These are phyloP conservation scores for Amphipoea lucens DNA, from an alignment of 2,888 invertebrate species.

Conservation along the genomic window DNA sequence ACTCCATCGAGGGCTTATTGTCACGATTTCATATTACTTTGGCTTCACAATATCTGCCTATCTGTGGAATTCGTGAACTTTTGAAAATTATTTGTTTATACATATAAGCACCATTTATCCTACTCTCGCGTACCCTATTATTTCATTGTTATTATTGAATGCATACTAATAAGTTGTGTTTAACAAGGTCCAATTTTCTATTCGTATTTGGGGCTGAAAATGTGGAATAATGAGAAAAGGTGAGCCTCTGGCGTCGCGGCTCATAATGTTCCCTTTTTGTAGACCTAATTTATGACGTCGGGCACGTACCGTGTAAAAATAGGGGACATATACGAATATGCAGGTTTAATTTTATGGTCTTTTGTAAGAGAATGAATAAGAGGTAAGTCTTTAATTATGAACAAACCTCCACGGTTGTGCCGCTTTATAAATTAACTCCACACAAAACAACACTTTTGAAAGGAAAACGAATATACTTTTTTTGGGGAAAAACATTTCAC, in stretches of 20 bases:
- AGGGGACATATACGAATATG: slow-evolving; percentile 83
- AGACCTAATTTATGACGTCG: slow-evolving; percentile 85
- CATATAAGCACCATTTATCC: slow-evolving; percentile 23
- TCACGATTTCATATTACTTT: slow-evolving; percentile 24
- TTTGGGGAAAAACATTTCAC: slow-evolving; percentile 65
- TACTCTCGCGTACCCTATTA: slow-evolving; percentile 22
- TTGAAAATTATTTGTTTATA: slow-evolving; percentile 4
- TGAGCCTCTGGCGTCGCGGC: slow-evolving; percentile 78
- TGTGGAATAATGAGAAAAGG: slow-evolving; percentile 81
- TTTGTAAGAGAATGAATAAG: slow-evolving; percentile 84
- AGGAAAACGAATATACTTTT: slow-evolving; percentile 67
- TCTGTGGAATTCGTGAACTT: slow-evolving; percentile 11
- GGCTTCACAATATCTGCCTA: slow-evolving; percentile 24
- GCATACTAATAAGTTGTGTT: slow-evolving; percentile 66
- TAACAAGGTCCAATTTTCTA: slow-evolving; percentile 73
- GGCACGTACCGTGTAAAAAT: slow-evolving; percentile 83
- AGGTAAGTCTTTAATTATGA: slow-evolving; percentile 85
- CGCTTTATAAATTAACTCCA: slow-evolving; percentile 77
- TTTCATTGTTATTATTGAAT: slow-evolving; percentile 64
- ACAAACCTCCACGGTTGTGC: slow-evolving; percentile 74
- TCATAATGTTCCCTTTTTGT: slow-evolving; percentile 84
- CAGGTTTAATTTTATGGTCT: slow-evolving; percentile 85
- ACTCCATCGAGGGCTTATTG: slow-evolving; percentile 26
- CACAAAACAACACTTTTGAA: slow-evolving; percentile 75
- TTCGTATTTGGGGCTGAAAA: slow-evolving; percentile 75